These are phyloP conservation scores for Nycticryphes semicollaris DNA, from an alignment of 2,113 vertebrate species.

Conservation along the genomic window DNA sequence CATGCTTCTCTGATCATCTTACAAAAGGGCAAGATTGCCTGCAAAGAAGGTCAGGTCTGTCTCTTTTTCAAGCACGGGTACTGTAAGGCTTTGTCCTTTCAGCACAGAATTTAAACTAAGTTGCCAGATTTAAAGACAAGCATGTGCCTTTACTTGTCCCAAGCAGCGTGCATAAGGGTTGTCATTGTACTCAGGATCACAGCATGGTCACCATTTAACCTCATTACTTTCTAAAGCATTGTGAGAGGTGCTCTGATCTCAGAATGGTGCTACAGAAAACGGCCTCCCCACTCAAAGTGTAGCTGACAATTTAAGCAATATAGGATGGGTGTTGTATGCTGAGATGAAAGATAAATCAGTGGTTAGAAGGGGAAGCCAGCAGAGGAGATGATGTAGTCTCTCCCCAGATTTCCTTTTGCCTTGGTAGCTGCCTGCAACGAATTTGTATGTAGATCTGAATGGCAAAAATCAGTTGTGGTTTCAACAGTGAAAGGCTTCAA, in stretches of 20 bases:
- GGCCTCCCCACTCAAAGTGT: neutral
- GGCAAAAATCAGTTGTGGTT: neutral
- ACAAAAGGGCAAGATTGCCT: neutral
- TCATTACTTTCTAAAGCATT: neutral
- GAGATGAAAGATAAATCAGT: neutral
- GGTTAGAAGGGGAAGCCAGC: neutral
- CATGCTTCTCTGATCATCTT: neutral
- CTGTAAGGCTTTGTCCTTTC: neutral
- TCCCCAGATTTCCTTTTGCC: neutral
- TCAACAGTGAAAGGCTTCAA: neutral
- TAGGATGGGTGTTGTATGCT: neutral
- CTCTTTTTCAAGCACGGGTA: neutral
- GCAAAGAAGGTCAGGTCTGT: neutral
- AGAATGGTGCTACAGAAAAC: neutral
- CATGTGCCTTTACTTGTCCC: neutral
- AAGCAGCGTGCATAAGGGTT: neutral
- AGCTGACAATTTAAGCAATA: neutral
- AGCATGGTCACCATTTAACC: neutral
- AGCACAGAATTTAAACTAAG: neutral
- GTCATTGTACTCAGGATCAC: neutral
- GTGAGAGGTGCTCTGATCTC: neutral
- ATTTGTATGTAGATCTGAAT: neutral
- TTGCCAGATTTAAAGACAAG: neutral
- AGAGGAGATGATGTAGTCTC: fast-evolving
- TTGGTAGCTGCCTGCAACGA: neutral